Conservation (phyloP, 2,888 invertebrate genomes). For the Mythimna pallens region DNA sequence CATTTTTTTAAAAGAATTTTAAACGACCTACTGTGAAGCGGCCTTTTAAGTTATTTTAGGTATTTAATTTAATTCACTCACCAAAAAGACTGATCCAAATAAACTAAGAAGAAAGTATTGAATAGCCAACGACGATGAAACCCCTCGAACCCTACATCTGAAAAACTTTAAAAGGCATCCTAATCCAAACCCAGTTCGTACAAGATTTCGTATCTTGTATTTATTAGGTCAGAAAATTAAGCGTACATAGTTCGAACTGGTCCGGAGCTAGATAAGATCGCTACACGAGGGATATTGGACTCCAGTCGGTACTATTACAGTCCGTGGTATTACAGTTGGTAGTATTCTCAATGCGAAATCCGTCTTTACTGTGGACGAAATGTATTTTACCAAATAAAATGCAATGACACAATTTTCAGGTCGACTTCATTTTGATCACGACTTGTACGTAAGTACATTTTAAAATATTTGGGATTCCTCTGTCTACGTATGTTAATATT, state of each 20-base stretch:
- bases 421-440: conserved; percentile 30
- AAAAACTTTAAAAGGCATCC: conserved; percentile 23
- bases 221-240: conserved; percentile 76
- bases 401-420: conserved; percentile 30
- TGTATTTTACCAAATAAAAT: conserved; percentile 51
- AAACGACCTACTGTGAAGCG: neutral
- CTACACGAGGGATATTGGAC: conserved; percentile 66
- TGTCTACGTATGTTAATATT: conserved; percentile 16
- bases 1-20: conserved; percentile 1
- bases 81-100: conserved; percentile 6
- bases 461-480: conserved; percentile 15
- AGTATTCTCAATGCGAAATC: conserved; percentile 48
- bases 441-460: conserved; percentile 10
- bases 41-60: neutral
- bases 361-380: conserved; percentile 43
- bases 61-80: conserved; percentile 1
- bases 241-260: conserved; percentile 65
- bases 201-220: conserved; percentile 57
- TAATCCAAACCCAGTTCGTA: conserved; percentile 13
- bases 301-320: conserved; percentile 42
- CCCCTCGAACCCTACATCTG: conserved; percentile 4
- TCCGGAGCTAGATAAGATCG: conserved; percentile 72
- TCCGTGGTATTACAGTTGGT: conserved; percentile 44
- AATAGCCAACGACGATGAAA: conserved; percentile 1
- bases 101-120: neutral